A percentile compares a stretch with the other conserved stretches of the same genome.
phyloP scores from a whole-genome alignment of 2,888 invertebrate species.

The Drosophila yooni region DNA sequence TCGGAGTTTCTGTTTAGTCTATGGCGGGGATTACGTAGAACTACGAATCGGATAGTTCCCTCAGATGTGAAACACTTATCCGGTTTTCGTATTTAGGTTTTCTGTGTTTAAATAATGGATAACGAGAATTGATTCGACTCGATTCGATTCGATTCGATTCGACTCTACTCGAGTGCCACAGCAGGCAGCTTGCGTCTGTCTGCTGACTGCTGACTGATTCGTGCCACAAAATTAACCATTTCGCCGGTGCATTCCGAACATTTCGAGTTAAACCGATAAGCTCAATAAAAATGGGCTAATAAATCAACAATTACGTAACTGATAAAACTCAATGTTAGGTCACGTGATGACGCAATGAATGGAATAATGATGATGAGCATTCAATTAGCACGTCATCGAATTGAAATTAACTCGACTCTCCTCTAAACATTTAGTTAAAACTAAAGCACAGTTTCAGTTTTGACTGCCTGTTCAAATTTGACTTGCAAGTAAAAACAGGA shows the following conservation, averaged over 20 bases:
- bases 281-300: background rate
- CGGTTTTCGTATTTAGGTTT: background rate
- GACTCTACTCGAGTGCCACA: conserved; percentile 1
- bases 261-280: conserved; percentile 1
- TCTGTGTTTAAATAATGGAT: conserved; percentile 36
- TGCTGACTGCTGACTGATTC: background rate
- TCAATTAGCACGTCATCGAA: background rate
- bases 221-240: background rate
- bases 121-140: background rate
- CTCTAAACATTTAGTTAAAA: background rate
- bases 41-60: conserved; percentile 19
- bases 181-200: conserved; percentile 12
- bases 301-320: conserved; percentile 9
- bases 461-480: background rate
- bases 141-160: background rate
- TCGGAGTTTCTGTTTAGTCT: conserved; percentile 48
- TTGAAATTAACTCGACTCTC: conserved; percentile 10
- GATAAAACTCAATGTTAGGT: conserved; percentile 4
- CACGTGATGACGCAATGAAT: conserved; percentile 12
- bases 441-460: background rate
- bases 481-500: background rate
- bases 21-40: conserved; percentile 14
- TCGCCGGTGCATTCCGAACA: background rate
- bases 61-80: background rate
- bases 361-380: background rate